Conservation (phyloP, 2,797 vertebrate genomes). For the Hybognathus amarus region DNA sequence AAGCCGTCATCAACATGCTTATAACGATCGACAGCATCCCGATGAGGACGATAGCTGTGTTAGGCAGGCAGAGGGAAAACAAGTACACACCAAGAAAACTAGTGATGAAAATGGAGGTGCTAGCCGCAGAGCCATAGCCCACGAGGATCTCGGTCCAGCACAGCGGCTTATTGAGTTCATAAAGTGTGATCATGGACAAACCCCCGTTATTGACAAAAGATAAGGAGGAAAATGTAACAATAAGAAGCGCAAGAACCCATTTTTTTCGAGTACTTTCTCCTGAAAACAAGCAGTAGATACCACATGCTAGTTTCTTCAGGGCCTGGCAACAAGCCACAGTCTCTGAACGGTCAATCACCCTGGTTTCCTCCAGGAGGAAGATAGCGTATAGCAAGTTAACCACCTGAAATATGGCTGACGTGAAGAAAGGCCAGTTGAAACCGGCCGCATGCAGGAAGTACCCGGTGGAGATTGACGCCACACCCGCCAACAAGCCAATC, state of each 20-base stretch:
- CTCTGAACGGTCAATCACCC: slow-evolving; percentile 61
- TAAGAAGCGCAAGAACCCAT: slow-evolving; percentile 77
- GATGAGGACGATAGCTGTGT: slow-evolving; percentile 81
- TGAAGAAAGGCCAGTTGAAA: slow-evolving; percentile 89
- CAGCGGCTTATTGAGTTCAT: slow-evolving; percentile 89
- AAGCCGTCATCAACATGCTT: slow-evolving; percentile 81
- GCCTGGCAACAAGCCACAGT: slow-evolving; percentile 58
- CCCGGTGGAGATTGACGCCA: slow-evolving; percentile 86
- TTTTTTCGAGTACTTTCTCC: slow-evolving; percentile 70
- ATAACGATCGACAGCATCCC: slow-evolving; percentile 85
- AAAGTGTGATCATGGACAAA: slow-evolving; percentile 82
- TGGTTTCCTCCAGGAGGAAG: slow-evolving; percentile 85
- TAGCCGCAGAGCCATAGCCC: slow-evolving; percentile 89
- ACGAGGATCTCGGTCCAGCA: slow-evolving; percentile 94
- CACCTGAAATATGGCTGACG: slow-evolving; percentile 72
- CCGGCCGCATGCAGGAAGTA: slow-evolving; percentile 87
- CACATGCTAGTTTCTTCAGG: slow-evolving; percentile 76
- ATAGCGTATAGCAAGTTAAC: slow-evolving; percentile 83
- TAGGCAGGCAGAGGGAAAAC: slow-evolving; percentile 83
- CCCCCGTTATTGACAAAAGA: slow-evolving; percentile 79
- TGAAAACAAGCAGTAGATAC: slow-evolving; percentile 83
- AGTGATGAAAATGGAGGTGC: slow-evolving; percentile 80
- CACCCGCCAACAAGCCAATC: slow-evolving; percentile 85
- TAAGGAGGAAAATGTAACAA: slow-evolving; percentile 80
- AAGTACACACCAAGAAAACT: slow-evolving; percentile 87